phyloP scores from a whole-genome alignment of 2,888 invertebrate genomes.

The Tortricodes alternella region DNA sequence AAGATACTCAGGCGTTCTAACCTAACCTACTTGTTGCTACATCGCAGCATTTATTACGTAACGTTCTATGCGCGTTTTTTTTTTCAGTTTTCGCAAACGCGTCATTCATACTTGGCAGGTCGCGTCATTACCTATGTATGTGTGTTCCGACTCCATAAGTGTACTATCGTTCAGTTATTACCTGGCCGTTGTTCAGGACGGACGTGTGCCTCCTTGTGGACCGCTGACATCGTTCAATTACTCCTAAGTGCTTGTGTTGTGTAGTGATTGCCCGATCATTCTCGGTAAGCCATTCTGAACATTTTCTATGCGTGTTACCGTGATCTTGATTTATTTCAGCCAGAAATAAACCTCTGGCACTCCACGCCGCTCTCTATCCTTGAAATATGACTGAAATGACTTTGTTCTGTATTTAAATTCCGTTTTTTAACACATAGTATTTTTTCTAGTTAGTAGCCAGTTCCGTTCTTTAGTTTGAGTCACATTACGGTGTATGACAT shows the following conservation, averaged over 20 bases:
- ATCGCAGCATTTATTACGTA: slow-evolving; percentile 12
- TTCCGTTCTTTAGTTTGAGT: too few relatives aligned
- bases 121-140: slow-evolving; percentile 40
- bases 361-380: slow-evolving; percentile 55
- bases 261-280: slow-evolving; percentile 56
- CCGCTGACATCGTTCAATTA: slow-evolving; percentile 41
- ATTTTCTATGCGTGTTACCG: slow-evolving; percentile 42
- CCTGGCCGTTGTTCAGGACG: slow-evolving; percentile 45
- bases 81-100: slow-evolving; percentile 23
- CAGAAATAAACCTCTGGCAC: slow-evolving; percentile 76
- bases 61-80: slow-evolving; percentile 12
- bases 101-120: slow-evolving; percentile 12
- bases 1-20: slow-evolving; percentile 6
- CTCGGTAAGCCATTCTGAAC: slow-evolving; percentile 56
- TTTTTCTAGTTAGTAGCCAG: not conserved
- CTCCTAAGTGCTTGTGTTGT: slow-evolving; percentile 56
- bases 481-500: too few relatives aligned
- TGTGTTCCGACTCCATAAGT: slow-evolving; percentile 40
- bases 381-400: slow-evolving; percentile 44
- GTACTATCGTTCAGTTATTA: slow-evolving; percentile 56
- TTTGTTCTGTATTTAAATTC: slow-evolving; percentile 2
- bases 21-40: slow-evolving; percentile 10
- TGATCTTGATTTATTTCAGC: slow-evolving; percentile 54
- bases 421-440: not conserved
- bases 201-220: slow-evolving; percentile 46